These are phyloP conservation scores for Sturmia bella DNA, from an alignment of 2,888 invertebrate species.

Conservation along the genomic window DNA sequence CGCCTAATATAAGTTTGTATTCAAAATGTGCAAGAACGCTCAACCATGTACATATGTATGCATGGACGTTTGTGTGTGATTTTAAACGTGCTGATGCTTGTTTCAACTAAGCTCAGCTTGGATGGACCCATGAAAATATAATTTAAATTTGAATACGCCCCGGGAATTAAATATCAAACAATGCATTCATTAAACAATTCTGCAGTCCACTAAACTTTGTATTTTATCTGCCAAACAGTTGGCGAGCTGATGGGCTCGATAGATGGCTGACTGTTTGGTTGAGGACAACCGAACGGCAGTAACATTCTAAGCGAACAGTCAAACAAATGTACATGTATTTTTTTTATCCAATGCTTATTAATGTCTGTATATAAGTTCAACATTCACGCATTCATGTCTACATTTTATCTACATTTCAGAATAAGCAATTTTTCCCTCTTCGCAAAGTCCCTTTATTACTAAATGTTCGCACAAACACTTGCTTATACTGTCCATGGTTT, in stretches of 20 bases:
- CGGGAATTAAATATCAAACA: conserved; percentile 47
- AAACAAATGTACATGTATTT: conserved; percentile 40
- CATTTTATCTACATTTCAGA: conserved; percentile 45
- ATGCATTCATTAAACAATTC: conserved; percentile 23
- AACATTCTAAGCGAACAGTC: conserved; percentile 27
- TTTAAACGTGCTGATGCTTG: conserved; percentile 29
- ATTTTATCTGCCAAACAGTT: conserved; percentile 16
- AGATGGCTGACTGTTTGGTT: not conserved
- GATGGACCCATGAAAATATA: conserved; percentile 37
- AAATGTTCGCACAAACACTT: too few relatives aligned
- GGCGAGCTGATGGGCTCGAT: conserved; percentile 10
- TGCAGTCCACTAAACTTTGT: conserved; percentile 14
- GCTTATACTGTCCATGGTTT: not conserved
- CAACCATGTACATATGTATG: not conserved
- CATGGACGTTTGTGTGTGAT: not conserved
- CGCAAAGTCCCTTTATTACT: not conserved
- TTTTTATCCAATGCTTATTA: conserved; percentile 45
- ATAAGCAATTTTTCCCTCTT: conserved; percentile 20
- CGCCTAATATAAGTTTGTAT: too few relatives aligned
- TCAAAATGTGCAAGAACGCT: not conserved
- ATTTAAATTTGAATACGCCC: conserved; percentile 52
- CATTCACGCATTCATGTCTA: not conserved
- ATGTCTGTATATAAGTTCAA: conserved; percentile 1
- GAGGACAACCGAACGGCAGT: not conserved
- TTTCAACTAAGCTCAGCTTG: conserved; percentile 44